Base-by-base conservation (phyloP, 2,113 vertebrate genomes). In the Microcebus tavaratra region DNA sequence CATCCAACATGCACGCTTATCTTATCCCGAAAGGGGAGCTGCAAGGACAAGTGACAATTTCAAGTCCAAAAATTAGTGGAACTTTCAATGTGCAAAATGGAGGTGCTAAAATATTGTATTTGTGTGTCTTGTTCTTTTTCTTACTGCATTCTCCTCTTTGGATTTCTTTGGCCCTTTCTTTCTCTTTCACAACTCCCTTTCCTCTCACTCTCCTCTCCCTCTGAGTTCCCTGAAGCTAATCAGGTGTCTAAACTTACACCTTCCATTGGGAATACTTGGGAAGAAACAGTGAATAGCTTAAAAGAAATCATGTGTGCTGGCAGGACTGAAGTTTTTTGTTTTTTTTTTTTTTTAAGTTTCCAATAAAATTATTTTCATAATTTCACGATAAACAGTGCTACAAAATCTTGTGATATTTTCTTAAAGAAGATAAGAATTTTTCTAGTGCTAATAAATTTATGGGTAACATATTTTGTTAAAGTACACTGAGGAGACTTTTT, bases 281-380 rank as follows among this genome's bases (percentile, higher is more conserved):
- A 45, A 79, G 13, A 81, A 95, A 25, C 34, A 94, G 23, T 67
- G 55, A 82, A 70, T 88, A 75, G 72, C 14, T 95, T 72, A 72
- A 61, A 68, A 80, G 48, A 70, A 90, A 67, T 88, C 21, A 68
- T 57, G 48, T 80, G 48, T 73, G 50, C 23, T 55, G 76, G 25
- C 42, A 79, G 61, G 42, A 57, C 17, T 21, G 8, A 86, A 92
- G 76, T 70, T 80, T 36, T 70, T 80, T 36, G 36, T 36, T 65
- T 50, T 55, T 11, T 3, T 63, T 80, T 88, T 45, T 45, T 45
- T 45, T 45, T 7, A 45, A 23, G 9, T 76, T 91, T 79, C 75
- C 76, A 88, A 80, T 70, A 36, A 42, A 94, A 68, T 83, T 92
- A 79, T 91, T 91, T 91, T 88, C 70, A 94, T 36, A 70, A 70